A percentile compares a stretch with the other conserved stretches of the same genome.
Conservation (phyloP, 2,888 invertebrate genomes). For the Pseudococcus longispinus region DNA sequence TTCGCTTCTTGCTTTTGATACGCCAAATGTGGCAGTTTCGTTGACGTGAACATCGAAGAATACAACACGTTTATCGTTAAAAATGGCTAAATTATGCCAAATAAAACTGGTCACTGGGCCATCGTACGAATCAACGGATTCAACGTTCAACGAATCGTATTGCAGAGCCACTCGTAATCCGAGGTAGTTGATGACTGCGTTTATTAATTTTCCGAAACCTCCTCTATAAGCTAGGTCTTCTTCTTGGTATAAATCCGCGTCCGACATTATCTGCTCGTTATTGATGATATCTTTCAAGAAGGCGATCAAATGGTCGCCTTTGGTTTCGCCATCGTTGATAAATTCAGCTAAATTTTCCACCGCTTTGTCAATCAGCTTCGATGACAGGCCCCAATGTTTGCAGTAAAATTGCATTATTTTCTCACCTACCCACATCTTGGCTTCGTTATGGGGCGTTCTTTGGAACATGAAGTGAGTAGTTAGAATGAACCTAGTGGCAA, state of each 20-base stretch:
- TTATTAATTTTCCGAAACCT: neutral
- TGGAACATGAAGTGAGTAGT: neutral
- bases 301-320: neutral
- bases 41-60: neutral
- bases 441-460: constrained; percentile 1
- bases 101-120: neutral
- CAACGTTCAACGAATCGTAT: neutral
- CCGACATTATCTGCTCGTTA: neutral
- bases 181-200: neutral
- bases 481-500: neutral
- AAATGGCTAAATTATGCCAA: constrained; percentile 11
- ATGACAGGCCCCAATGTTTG: neutral
- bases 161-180: neutral
- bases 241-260: neutral
- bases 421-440: neutral
- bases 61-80: neutral
- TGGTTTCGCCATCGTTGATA: neutral
- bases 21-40: neutral
- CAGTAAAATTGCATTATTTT: neutral
- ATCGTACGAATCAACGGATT: constrained; percentile 4
- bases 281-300: neutral
- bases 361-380: neutral
- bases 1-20: neutral
- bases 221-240: neutral
- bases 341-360: neutral